Conservation (phyloP, 2,888 invertebrate species). For the Zaprionus bogoriensis region DNA sequence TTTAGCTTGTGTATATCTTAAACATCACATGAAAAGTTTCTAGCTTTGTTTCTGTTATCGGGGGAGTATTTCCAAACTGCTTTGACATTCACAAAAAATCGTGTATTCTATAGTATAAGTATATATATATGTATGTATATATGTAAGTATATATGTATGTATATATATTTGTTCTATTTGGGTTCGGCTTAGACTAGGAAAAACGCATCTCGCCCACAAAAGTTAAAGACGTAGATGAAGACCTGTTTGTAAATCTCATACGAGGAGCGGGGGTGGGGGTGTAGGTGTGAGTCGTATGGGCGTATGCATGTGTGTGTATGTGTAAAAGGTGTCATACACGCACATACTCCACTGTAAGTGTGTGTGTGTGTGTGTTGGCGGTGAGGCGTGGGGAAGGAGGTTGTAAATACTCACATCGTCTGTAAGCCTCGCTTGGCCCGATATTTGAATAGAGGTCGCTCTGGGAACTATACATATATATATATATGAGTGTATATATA, state of each 20-base stretch:
- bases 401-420: constrained; percentile 1
- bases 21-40: constrained; percentile 79
- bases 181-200: constrained; percentile 54
- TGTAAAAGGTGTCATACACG: constrained; percentile 43
- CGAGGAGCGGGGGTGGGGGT: constrained; percentile 7
- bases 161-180: neutral
- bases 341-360: constrained; percentile 1
- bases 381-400: neutral
- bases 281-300: too few species aligned
- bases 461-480: constrained; percentile 1
- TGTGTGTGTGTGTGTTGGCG: neutral
- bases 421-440: neutral
- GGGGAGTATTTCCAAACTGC: constrained; percentile 44
- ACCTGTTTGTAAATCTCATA: constrained; percentile 69
- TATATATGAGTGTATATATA: constrained; percentile 13
- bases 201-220: constrained; percentile 69
- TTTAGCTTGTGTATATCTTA: constrained; percentile 55
- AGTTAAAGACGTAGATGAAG: constrained; percentile 70
- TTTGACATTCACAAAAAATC: neutral
- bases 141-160: neutral
- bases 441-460: neutral
- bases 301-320: constrained; percentile 29
- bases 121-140: neutral
- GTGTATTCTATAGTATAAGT: neutral
- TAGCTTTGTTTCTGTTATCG: constrained; percentile 40